A percentile compares a stretch with the other conserved stretches of the same genome.
Conservation (phyloP, 2,888 invertebrate species). For the Tricholauxania praeusta region DNA sequence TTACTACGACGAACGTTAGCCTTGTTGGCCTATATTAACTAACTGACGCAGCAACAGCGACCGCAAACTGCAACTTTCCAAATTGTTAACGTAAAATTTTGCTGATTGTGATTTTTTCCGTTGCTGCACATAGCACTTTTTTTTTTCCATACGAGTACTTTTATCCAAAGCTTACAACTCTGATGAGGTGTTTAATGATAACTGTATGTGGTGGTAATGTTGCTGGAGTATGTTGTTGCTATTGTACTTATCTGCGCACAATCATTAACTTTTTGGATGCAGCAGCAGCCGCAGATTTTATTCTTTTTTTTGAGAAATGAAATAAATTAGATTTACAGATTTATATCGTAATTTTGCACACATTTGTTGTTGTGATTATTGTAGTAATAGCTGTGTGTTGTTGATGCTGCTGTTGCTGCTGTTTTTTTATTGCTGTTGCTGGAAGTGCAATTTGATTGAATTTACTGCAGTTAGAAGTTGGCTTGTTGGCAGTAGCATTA, state of each 20-base stretch:
- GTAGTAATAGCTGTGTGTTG: background rate
- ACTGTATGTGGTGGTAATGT: conserved; percentile 26
- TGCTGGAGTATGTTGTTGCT: background rate
- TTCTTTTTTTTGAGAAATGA: background rate
- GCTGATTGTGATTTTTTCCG: background rate
- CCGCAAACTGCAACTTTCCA: conserved; percentile 14
- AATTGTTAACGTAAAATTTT: conserved; percentile 11
- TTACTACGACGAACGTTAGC: background rate
- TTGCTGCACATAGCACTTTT: no score
- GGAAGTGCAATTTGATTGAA: conserved; percentile 22
- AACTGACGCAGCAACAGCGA: background rate
- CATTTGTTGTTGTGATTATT: conserved; percentile 17
- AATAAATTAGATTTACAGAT: conserved; percentile 37
- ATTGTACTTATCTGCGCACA: conserved; percentile 12
- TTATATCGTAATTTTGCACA: conserved; percentile 28
- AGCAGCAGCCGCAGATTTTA: no score
- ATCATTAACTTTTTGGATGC: background rate
- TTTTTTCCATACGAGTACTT: no score
- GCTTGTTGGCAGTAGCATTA: conserved; percentile 7
- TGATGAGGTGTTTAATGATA: conserved; percentile 36
- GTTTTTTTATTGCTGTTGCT: conserved; percentile 15
- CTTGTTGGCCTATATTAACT: conserved; percentile 16
- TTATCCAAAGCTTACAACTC: conserved; percentile 8
- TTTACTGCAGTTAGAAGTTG: conserved; percentile 22
- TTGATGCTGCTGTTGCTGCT: background rate